These are phyloP conservation scores for Nipponacmea schrenckii DNA, from an alignment of 2,888 invertebrate species.

Conservation along the genomic window DNA sequence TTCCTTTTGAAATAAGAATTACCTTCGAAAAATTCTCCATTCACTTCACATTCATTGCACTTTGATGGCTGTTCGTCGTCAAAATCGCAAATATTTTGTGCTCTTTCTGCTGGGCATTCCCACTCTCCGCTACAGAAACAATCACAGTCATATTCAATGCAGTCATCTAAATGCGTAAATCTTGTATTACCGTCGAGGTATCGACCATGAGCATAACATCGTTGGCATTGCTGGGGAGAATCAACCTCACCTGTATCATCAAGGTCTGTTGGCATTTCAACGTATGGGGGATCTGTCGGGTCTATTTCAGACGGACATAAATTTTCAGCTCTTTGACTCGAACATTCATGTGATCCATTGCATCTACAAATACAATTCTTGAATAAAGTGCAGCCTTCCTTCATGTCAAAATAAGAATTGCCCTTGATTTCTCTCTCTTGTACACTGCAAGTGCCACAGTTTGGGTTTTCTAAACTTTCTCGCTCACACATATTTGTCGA, in stretches of 20 bases:
- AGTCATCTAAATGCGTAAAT: constrained; percentile 44
- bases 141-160: constrained; percentile 50
- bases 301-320: constrained; percentile 26
- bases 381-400: constrained; percentile 49
- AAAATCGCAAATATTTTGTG: constrained; percentile 38
- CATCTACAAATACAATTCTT: constrained; percentile 52
- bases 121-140: constrained; percentile 51
- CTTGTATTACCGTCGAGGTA: constrained; percentile 40
- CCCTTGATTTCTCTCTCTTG: constrained; percentile 38
- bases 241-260: not conserved
- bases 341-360: constrained; percentile 55
- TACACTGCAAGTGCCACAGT: constrained; percentile 43
- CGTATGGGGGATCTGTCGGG: constrained; percentile 20
- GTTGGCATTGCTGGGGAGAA: constrained; percentile 28
- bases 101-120: constrained; percentile 44
- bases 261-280: constrained; percentile 35
- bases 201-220: constrained; percentile 44
- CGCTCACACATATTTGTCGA: constrained; percentile 29
- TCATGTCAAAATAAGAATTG: constrained; percentile 46
- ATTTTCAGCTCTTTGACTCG: constrained; percentile 41
- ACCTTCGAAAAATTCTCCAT: constrained; percentile 32
- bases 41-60: constrained; percentile 41
- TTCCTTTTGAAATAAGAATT: constrained; percentile 35
- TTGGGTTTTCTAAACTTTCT: constrained; percentile 26
- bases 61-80: constrained; percentile 29